phyloP scores from a whole-genome alignment of 1,140 invertebrate genomes.

The Microplitis mediator region DNA sequence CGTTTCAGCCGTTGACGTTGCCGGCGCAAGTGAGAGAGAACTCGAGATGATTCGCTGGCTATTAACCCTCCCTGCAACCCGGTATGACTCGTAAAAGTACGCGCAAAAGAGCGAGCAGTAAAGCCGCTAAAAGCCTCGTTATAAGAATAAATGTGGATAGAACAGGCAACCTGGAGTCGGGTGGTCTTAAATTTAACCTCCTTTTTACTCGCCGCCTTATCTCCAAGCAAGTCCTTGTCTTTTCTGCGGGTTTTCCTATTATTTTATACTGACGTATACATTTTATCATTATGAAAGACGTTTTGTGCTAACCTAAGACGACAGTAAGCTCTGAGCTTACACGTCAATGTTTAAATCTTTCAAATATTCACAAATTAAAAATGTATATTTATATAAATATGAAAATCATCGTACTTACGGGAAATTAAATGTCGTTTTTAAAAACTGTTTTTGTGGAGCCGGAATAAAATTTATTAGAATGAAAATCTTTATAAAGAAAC shows the following conservation, averaged over 20 bases:
- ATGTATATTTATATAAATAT: no score
- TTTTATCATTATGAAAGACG: background rate
- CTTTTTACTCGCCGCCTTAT: background rate
- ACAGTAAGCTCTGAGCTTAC: no score
- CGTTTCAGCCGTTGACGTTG: background rate
- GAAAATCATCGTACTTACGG: no score
- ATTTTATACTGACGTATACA: background rate
- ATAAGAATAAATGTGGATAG: conserved; percentile 28
- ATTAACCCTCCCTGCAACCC: conserved; percentile 25
- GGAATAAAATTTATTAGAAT: no score
- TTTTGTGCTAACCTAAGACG: no score
- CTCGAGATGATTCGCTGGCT: conserved; percentile 23
- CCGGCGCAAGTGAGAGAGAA: conserved; percentile 7
- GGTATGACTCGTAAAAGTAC: conserved; percentile 33
- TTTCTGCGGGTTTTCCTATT: background rate
- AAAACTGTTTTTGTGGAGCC: no score
- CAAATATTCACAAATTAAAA: no score
- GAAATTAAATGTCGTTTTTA: no score
- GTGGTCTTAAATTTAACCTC: conserved; percentile 22
- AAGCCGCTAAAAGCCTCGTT: conserved; percentile 38
- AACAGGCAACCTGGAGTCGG: background rate
- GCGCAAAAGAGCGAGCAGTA: conserved; percentile 24
- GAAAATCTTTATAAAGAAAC: no score
- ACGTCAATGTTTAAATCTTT: no score
- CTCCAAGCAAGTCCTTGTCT: background rate